phyloP scores from a whole-genome alignment of 2,113 vertebrate species.

The Apodemus sylvaticus region DNA sequence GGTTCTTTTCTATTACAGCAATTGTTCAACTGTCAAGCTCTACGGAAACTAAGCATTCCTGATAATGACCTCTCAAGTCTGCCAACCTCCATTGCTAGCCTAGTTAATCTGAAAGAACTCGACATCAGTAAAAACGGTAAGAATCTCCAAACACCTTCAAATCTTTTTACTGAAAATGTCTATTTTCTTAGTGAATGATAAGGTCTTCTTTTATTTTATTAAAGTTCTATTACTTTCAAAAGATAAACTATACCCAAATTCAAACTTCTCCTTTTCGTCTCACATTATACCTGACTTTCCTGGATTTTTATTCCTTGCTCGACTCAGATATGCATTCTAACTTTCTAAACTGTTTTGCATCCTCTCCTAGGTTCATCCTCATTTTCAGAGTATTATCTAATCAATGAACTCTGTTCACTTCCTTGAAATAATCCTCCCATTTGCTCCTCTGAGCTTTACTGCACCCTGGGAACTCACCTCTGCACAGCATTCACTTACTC shows the following conservation, averaged over 20 bases:
- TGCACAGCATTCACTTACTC: neutral
- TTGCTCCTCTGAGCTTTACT: neutral
- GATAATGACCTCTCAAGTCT: constrained; percentile 98
- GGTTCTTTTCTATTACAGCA: constrained; percentile 88
- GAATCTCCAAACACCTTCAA: neutral
- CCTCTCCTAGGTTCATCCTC: neutral
- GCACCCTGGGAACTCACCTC: neutral
- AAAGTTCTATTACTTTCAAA: constrained; percentile 28
- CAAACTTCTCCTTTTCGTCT: neutral
- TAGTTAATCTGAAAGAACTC: constrained; percentile 98
- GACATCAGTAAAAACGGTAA: constrained; percentile 99
- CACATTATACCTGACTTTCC: neutral
- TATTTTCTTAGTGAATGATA: constrained; percentile 15
- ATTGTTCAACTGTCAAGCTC: constrained; percentile 99
- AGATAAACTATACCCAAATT: neutral
- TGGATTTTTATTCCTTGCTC: neutral
- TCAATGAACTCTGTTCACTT: neutral
- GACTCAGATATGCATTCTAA: neutral
- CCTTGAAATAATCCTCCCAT: neutral
- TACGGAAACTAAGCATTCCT: constrained; percentile 97
- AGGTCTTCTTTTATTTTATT: constrained; percentile 35
- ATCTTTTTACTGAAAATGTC: neutral
- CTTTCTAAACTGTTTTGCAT: neutral
- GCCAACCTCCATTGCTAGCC: constrained; percentile 96
- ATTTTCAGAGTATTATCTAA: neutral